Evolutionary conservation across 2,888 invertebrate species (phyloP).

Genomic region (Hypolimnas misippus): DNA sequence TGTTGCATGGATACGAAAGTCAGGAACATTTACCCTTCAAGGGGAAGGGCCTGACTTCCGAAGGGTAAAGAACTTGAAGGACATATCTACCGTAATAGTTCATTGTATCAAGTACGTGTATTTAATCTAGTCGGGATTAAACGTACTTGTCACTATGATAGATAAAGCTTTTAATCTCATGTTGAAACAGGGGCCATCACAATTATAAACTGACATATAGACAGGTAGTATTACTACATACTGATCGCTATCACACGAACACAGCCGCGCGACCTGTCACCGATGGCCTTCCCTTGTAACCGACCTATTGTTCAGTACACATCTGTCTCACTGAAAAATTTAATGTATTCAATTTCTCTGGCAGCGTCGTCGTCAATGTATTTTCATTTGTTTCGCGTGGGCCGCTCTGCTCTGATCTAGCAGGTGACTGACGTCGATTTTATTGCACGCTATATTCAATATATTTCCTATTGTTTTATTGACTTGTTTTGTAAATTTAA

Average conservation of each 20-base stretch:
- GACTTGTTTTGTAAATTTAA: conserved; percentile 61
- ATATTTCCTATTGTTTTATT: conserved; percentile 73
- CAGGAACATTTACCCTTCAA: too few species aligned
- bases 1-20: too few species aligned
- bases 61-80: too few species aligned
- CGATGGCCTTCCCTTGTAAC: conserved; percentile 67
- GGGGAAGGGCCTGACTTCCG: too few species aligned
- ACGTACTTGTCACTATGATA: conserved; percentile 21
- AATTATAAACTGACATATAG: conserved; percentile 18
- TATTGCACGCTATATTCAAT: conserved; percentile 69
- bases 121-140: conserved; percentile 21
- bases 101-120: background rate
- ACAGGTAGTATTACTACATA: background rate
- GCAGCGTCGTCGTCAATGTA: conserved; percentile 73
- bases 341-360: conserved; percentile 76
- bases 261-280: conserved; percentile 54
- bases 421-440: conserved; percentile 75
- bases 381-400: conserved; percentile 76
- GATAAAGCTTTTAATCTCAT: conserved; percentile 34
- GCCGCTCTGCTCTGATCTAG: conserved; percentile 64
- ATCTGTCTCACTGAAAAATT: conserved; percentile 75
- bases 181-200: conserved; percentile 20
- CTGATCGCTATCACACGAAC: conserved; percentile 14
- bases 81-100: too few species aligned
- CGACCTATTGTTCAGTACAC: conserved; percentile 74